Evolutionary conservation across 2,888 invertebrate genomes (phyloP), one percentile per base, ranked within the genome.

Genomic region (Eubasilissa splendida): DNA sequence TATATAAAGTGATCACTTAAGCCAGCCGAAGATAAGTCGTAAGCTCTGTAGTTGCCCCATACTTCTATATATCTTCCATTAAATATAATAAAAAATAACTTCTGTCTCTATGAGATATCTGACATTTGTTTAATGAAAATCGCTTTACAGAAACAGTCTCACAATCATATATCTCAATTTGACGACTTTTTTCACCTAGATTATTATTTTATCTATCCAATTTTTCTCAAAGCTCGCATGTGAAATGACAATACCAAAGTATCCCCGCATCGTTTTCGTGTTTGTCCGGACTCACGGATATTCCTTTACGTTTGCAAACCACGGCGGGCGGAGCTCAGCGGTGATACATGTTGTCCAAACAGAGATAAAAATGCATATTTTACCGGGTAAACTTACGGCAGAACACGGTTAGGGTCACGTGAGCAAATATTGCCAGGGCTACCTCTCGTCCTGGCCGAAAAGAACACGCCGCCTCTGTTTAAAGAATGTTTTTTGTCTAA

Each of bases 361-460:
- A 82, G 53, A 80, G 77, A 83, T 83, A 83, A 83, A 83, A 83
- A 80, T 83, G 83, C 78, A 83, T 83, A 80, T 80, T 83, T 83
- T 80, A 83, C 79, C 52, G 75, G 74, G 54, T n/a, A 77, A 80
- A 82, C 82, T 80, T 63, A 76, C 73, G 75, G 56, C 53, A n/a
- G 22, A 33, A 56, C 77, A 77, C 77, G 68, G 66, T 33, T 53
- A 12, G n/a, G 66, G 59, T 59, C 76, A 73, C 79, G 75, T 80
- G 79, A 68, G 79, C 73, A 80, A 60, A 63, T 53, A 65, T 33
- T 10, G 52, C 14, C 50, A 71, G 68, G 52, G 68, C 14, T 50
- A 10, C 68, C 68, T 5, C 12, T 14, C 7, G n/a, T 59, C n/a
- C 59, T 14, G 7, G 14, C 12, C 22, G 31, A 33, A 63, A 63